Base-by-base conservation (phyloP, 1,140 invertebrate species). In the Caenorhabditis tropicalis region DNA sequence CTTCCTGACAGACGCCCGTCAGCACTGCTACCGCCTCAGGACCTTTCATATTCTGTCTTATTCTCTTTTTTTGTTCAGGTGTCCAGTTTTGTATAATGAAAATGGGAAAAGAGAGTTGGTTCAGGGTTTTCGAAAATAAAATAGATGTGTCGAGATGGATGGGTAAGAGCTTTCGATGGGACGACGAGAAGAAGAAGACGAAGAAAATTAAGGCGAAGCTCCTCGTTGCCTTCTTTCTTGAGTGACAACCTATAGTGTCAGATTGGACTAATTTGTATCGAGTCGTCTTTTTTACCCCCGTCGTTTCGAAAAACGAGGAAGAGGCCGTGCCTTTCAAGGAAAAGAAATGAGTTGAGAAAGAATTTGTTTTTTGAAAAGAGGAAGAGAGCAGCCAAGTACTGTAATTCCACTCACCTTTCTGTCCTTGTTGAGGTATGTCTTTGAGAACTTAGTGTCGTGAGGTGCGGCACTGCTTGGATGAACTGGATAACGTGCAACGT, bases 401-500 rank as follows among this genome's bases (percentile, higher is more conserved):
- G 36, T 74, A 74, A n/a, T 43, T 74, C 5, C 29, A 89, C 87
- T 49, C n/a, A 89, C 88, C 88, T 89, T 89, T 83, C 88, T 89
- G 51, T 89, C 88, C 84, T 89, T 89, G 87, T 89, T 89, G 83
- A 89, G 86, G 82, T 89, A 89, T 70, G 88, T 88, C 70, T 89
- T 89, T 21, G 86, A 86, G 79, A 89, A 89, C 81, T 89, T 89
- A 89, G 87, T 88, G 58, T 89, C 87, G 88, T 87, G 83, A 21
- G 83, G 83, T 33, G 88, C 84, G 79, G 86, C 87, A 82, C 87
- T 87, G 53, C 86, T 87, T 33, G 88, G 88, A 87, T 89, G 87
- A 48, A 89, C 87, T 24, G 88, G 88, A 86, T 87, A 88, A 48
- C 88, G 88, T 31, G 86, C 79, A 29, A 89, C 86, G 86, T 89